Base-by-base conservation (phyloP, 2,113 vertebrate genomes). In the Melospiza melodia region DNA sequence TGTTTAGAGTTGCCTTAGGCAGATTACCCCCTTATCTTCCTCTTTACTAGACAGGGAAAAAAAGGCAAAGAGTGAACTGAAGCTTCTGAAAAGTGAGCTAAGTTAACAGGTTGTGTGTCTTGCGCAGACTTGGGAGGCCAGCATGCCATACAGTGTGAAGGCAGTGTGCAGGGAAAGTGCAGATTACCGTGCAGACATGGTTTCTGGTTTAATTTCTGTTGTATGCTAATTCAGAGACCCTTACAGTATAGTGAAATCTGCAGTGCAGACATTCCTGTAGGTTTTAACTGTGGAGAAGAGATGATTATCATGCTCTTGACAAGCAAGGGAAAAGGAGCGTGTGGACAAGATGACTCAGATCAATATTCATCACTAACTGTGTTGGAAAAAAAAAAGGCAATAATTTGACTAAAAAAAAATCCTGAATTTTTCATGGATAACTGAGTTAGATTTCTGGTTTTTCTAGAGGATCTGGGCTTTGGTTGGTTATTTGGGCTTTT, bases 61-160 rank as follows among this genome's bases (percentile, higher is more conserved):
- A 65, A 71, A 33, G 8, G 11, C 11, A 66, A 75, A 55, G 49
- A 48, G 1, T 37, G 7, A 55, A 27, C 57, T 30, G 25, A 87
- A 59, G 52, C 10, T 57, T 16, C 15, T 75, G 30, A 75, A 89
- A 84, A 91, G 12, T 31, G 12, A 48, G 15, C 1, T 48, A 67
- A 89, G 19, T 39, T 43, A 74, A 37, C 31, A 66, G 25, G 4
- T 10, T 59, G 8, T 35, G 31, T 72, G 30, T 71, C 21, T 24
- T 91, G 12, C n/a, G 10, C 14, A 74, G 57, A 9, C 4, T 31
- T 1, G 0, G 43, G 79, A 79, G 49, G 24, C 16, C 58, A 80
- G 15, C 6, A 15, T 6, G 21, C 11, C 5, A 1, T 12, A 30
- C n/a, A 35, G 5, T 0, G 0, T 43, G 71, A 46, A 62, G 22